These are phyloP conservation scores for Lordiphosa clarofinis DNA, from an alignment of 1,140 invertebrate genomes.

Conservation along the genomic window DNA sequence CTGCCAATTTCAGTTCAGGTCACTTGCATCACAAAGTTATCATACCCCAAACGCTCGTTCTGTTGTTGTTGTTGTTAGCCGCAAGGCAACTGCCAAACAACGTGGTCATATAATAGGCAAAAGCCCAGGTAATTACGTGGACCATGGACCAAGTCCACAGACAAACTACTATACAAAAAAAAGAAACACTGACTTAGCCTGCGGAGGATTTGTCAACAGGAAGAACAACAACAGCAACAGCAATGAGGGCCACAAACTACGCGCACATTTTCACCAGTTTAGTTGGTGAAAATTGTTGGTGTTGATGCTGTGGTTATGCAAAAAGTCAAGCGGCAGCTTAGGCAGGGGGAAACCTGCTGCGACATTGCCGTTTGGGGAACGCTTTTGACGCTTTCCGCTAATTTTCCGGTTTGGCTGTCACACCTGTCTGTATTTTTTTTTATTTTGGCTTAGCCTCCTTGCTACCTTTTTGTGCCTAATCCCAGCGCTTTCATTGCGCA, in stretches of 20 bases:
- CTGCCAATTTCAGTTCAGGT: too few relatives aligned
- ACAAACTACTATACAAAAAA: constrained; percentile 28
- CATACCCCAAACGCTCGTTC: constrained; percentile 42
- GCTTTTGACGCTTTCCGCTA: constrained; percentile 76
- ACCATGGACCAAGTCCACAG: constrained; percentile 39
- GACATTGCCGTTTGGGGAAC: constrained; percentile 73
- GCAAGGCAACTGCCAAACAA: constrained; percentile 53
- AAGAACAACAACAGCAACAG: constrained; percentile 31
- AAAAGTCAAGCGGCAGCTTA: constrained; percentile 33
- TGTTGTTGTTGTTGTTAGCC: constrained; percentile 27
- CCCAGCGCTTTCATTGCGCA: constrained; percentile 74
- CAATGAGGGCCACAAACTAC: constrained; percentile 57
- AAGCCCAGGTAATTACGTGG: constrained; percentile 65
- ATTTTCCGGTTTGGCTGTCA: constrained; percentile 72
- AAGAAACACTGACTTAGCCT: constrained; percentile 44
- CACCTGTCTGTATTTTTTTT: constrained; percentile 58
- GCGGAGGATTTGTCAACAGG: constrained; percentile 61
- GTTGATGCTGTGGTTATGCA: constrained; percentile 51
- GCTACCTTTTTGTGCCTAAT: constrained; percentile 39
- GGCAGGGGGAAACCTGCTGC: constrained; percentile 39
- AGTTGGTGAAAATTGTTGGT: constrained; percentile 33
- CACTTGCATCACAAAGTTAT: constrained; percentile 15
- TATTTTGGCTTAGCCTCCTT: constrained; percentile 25
- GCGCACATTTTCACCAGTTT: constrained; percentile 64
- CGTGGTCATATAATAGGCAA: constrained; percentile 56